phyloP scores from a whole-genome alignment of 2,888 invertebrate genomes.

The Willowsia nigromaculata region DNA sequence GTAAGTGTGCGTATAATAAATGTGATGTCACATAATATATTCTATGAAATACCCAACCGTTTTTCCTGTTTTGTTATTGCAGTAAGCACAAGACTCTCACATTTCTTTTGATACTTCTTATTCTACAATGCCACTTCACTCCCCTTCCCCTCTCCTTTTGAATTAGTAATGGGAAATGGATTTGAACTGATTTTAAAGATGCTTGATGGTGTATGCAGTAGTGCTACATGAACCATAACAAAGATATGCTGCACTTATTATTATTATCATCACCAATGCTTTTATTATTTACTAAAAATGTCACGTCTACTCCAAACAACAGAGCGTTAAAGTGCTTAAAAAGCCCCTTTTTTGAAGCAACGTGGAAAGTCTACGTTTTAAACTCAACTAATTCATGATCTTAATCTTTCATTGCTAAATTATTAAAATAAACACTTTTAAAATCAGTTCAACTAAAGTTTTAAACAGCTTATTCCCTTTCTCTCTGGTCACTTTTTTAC shows the following conservation, averaged over 20 bases:
- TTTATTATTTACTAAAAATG: background rate
- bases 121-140: background rate
- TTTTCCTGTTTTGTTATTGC: constrained; percentile 4
- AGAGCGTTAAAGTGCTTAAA: background rate
- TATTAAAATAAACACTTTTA: background rate
- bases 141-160: background rate
- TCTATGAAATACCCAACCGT: background rate
- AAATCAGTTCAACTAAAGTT: too few relatives aligned
- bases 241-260: background rate
- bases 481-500: background rate
- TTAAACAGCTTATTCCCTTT: too few relatives aligned
- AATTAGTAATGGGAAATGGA: constrained; percentile 42
- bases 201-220: background rate
- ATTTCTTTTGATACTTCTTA: background rate
- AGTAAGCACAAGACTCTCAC: background rate
- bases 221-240: constrained; percentile 1
- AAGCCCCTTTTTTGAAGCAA: background rate
- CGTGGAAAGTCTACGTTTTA: background rate
- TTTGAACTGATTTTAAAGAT: constrained; percentile 50
- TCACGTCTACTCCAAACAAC: background rate
- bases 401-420: background rate
- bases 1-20: constrained; percentile 48
- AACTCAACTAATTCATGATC: background rate
- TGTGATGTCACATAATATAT: constrained; percentile 34
- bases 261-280: background rate